Base-by-base conservation (phyloP, 2,888 invertebrate genomes). In the Drosophila limbata region DNA sequence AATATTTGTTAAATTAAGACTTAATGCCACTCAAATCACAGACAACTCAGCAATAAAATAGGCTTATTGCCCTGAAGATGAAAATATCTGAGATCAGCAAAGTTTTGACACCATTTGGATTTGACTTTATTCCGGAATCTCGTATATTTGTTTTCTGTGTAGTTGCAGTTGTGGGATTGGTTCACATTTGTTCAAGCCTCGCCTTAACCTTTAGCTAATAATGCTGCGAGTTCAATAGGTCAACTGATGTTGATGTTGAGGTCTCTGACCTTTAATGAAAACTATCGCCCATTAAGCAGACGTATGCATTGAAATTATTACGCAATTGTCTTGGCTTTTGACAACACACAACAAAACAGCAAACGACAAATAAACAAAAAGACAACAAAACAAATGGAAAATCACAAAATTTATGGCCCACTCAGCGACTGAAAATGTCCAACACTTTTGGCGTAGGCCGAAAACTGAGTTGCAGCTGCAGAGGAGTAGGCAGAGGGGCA, bases 401-500 rank as follows among this genome's bases (percentile, higher is more conserved):
- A 77, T 55, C 55, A 70, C 19, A 50, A 69, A 73, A 87, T 86
- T 87, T 79, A 87, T 82, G 81, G 73, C 84, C 84, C 76, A 87
- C 69, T 81, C 70, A 67, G 61, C 33, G 62, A 62, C 57, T 73
- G 63, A 64, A 84, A 69, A 48, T 69, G 73, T 52, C 28, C 78
- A 66, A 69, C 33, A 63, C 35, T 62, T 65, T 37, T 50, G 1
- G 77, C 77, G 78, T 77, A 63, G 77, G 76, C 63, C 33, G 75
- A 57, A 15, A 25, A n/a, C 35, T 33, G 15, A 17, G 40, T 55
- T 44, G 45, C 44, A 19, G 33, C 21, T 56, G 53, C 40, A 10
- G 15, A 40, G 28, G 11, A 6, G n/a, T 5, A 1, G 13, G 15
- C 15, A 11, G 37, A 25, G 52, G 17, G 28, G 40, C n/a, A 44